Percentiles rank a stretch among this genome's conserved stretches.
These are phyloP conservation scores for Epinotia nisella DNA, from an alignment of 2,888 invertebrate species.

Conservation along the genomic window DNA sequence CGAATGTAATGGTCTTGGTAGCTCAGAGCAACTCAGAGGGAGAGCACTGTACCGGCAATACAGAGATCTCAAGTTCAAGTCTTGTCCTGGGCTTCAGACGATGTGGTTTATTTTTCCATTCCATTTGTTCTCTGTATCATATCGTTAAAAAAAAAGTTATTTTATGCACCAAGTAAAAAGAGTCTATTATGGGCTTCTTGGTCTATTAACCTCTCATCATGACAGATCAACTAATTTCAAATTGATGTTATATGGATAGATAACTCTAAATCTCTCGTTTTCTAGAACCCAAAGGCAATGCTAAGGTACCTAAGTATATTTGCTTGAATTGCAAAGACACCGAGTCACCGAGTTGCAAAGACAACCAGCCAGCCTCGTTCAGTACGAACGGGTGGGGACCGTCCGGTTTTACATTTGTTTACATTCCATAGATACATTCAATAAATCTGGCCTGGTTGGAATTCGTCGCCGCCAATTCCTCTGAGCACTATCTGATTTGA, in stretches of 20 bases:
- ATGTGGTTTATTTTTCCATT: no score
- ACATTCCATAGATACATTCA: conserved; percentile 37
- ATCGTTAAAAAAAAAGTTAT: no score
- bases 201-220: no score
- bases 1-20: no score
- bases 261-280: background rate
- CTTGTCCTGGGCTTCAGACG: no score
- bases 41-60: no score
- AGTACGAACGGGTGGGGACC: background rate
- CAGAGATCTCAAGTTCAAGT: no score
- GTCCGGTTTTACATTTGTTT: conserved; percentile 36
- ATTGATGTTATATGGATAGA: background rate
- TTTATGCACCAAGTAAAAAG: no score
- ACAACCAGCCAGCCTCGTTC: conserved; percentile 4
- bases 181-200: background rate
- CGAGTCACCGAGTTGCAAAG: background rate
- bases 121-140: no score
- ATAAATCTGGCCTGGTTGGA: conserved; percentile 25
- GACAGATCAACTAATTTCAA: background rate
- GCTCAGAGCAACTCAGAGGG: no score
- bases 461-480: conserved; percentile 10
- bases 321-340: no score
- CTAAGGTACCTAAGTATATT: conserved; percentile 1
- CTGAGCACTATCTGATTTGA: conserved; percentile 6
- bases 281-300: background rate